Conservation (phyloP, 2,797 vertebrate genomes). For the Sparidentex hasta region DNA sequence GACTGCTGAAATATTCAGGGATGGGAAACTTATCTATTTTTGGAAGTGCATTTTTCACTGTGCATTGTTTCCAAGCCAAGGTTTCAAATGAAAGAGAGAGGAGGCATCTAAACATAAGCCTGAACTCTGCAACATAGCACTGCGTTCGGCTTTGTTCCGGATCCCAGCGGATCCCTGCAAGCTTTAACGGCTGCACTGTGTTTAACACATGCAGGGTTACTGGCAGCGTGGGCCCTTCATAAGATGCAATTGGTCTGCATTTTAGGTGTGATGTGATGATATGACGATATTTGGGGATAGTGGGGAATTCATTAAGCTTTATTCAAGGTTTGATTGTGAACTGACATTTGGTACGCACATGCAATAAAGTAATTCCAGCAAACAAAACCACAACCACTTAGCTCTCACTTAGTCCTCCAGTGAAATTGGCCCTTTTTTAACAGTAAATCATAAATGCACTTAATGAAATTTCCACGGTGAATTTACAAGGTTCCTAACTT, state of each 20-base stretch:
- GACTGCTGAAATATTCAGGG: constrained; percentile 63
- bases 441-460: constrained; percentile 47
- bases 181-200: constrained; percentile 38
- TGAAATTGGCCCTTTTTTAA: constrained; percentile 50
- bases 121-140: constrained; percentile 11
- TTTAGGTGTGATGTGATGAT: neutral
- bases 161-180: constrained; percentile 26
- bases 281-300: neutral
- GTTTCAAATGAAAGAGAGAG: constrained; percentile 49
- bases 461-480: constrained; percentile 55
- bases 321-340: constrained; percentile 38
- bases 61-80: neutral
- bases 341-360: constrained; percentile 10
- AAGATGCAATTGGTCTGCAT: constrained; percentile 15
- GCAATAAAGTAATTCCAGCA: constrained; percentile 17
- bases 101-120: constrained; percentile 41
- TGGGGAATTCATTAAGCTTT: constrained; percentile 28
- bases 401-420: constrained; percentile 18
- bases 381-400: constrained; percentile 23
- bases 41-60: neutral
- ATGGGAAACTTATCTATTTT: constrained; percentile 43
- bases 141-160: constrained; percentile 35
- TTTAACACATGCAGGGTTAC: constrained; percentile 45
- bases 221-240: constrained; percentile 28
- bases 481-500: constrained; percentile 16